phyloP scores from a whole-genome alignment of 2,797 vertebrate genomes.

The Spondyliosoma cantharus region DNA sequence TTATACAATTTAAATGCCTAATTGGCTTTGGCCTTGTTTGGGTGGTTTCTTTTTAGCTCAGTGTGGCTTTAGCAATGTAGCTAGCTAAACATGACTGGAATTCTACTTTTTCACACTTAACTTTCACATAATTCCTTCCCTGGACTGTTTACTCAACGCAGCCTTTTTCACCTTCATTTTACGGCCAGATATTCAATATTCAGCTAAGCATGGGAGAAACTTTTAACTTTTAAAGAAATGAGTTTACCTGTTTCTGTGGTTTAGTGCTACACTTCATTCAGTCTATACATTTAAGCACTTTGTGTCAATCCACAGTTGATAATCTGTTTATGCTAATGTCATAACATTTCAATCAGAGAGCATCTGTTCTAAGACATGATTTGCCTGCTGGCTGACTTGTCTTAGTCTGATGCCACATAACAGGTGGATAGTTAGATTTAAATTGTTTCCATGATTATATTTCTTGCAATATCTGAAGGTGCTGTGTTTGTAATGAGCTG shows the following conservation, averaged over 20 bases:
- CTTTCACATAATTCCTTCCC: neutral
- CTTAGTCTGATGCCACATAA: neutral
- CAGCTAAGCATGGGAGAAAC: neutral
- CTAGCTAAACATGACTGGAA: too few relatives aligned
- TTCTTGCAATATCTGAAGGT: neutral
- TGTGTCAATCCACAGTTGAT: neutral
- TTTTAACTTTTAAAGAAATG: neutral
- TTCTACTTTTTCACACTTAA: neutral
- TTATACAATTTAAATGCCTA: neutral
- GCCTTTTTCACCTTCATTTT: neutral
- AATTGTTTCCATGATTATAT: neutral
- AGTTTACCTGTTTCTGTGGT: neutral
- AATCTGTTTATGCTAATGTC: neutral
- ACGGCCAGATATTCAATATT: neutral
- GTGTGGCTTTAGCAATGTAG: too few relatives aligned
- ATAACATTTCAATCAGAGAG: neutral
- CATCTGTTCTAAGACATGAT: neutral
- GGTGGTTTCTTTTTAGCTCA: neutral
- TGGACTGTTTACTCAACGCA: neutral
- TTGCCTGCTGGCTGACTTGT: neutral
- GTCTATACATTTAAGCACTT: neutral
- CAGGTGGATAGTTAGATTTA: neutral
- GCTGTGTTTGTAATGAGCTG: neutral
- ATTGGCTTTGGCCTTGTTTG: neutral
- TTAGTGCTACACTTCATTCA: neutral